Conservation (phyloP, 2,797 vertebrate genomes). For the Sciurus vulgaris region DNA sequence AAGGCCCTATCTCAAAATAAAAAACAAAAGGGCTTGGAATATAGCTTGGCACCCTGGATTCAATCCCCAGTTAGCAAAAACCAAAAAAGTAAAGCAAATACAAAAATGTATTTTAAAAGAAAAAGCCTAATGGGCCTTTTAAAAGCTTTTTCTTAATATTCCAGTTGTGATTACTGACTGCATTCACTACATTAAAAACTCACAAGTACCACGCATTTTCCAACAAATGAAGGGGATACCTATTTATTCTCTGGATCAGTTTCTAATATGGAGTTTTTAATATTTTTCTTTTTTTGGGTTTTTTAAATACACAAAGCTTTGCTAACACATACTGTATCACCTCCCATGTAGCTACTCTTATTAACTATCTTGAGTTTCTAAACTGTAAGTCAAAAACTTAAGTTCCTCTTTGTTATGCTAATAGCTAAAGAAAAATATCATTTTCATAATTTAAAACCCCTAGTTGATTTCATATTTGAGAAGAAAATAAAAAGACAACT, state of each 20-base stretch:
- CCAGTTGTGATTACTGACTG: neutral
- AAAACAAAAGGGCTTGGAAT: no score
- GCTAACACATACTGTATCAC: neutral
- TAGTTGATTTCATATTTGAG: neutral
- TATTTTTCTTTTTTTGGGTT: no score
- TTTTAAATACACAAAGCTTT: neutral
- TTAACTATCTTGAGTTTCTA: constrained; percentile 41
- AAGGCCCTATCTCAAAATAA: no score
- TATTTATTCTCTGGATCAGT: neutral
- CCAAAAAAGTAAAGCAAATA: neutral
- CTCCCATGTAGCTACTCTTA: constrained; percentile 9
- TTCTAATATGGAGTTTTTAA: constrained; percentile 3
- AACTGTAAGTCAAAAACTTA: constrained; percentile 53
- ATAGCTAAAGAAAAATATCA: constrained; percentile 58
- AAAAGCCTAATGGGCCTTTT: neutral
- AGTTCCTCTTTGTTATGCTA: constrained; percentile 25
- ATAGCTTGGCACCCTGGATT: no score
- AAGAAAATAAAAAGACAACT: neutral
- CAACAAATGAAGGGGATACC: neutral
- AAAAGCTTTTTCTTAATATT: neutral
- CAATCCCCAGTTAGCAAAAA: neutral
- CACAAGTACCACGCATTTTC: neutral
- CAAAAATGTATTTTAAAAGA: neutral
- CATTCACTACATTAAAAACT: neutral
- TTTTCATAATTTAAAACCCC: constrained; percentile 56